phyloP scores from a whole-genome alignment of 2,113 vertebrate species.

The Lepisosteus osseus region DNA sequence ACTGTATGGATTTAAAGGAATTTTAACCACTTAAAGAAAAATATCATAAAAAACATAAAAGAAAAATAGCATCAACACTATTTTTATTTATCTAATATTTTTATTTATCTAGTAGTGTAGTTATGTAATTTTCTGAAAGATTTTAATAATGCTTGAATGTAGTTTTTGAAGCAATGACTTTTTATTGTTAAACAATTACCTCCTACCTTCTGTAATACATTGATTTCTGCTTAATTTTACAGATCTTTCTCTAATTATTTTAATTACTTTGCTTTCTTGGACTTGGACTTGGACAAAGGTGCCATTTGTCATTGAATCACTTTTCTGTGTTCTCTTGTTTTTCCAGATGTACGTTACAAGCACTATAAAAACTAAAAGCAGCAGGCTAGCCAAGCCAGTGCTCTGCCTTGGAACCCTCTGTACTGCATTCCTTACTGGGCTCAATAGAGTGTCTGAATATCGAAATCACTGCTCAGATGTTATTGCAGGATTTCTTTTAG shows the following conservation, averaged over 20 bases:
- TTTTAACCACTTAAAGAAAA: too few species aligned
- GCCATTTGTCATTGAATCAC: neutral
- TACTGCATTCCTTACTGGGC: conserved; percentile 87
- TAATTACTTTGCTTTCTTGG: too few species aligned
- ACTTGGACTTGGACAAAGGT: too few species aligned
- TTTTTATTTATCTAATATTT: too few species aligned
- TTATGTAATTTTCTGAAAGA: too few species aligned
- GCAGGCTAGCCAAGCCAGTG: conserved; percentile 91
- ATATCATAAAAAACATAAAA: too few species aligned
- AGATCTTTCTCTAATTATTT: neutral
- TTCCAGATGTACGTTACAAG: conserved; percentile 98
- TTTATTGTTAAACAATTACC: neutral
- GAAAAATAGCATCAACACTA: too few species aligned
- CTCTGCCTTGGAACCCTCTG: conserved; percentile 91
- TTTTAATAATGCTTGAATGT: too few species aligned
- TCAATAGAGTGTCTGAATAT: conserved; percentile 94
- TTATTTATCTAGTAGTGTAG: too few species aligned
- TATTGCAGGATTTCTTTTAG: conserved; percentile 90
- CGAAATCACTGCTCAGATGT: conserved; percentile 96
- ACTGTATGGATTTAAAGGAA: too few species aligned
- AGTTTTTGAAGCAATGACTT: too few species aligned
- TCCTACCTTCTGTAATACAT: neutral
- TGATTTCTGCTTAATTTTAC: neutral
- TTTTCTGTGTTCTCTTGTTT: neutral
- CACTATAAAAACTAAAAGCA: conserved; percentile 96